phyloP scores from a whole-genome alignment of 2,888 invertebrate genomes.

The Drosophila prostipennis region DNA sequence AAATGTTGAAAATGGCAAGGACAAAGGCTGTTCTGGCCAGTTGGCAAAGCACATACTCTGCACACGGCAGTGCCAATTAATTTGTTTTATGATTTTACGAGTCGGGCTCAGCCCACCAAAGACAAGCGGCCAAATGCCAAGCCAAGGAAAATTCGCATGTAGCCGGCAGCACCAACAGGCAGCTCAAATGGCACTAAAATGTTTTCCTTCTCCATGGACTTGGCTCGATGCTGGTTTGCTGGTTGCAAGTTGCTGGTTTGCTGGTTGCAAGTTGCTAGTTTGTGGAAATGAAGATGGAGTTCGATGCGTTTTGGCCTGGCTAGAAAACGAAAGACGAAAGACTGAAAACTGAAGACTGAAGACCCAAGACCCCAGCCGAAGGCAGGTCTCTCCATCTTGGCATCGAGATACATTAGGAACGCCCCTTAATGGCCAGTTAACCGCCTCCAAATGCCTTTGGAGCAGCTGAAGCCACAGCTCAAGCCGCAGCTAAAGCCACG shows the following conservation, averaged over 20 bases:
- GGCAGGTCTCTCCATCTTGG: slow-evolving; percentile 34
- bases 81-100: slow-evolving; percentile 79
- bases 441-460: slow-evolving; percentile 70
- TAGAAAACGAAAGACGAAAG: not conserved
- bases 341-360: slow-evolving; percentile 5
- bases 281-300: slow-evolving; percentile 24
- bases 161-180: slow-evolving; percentile 38
- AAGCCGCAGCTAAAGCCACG: slow-evolving; percentile 17
- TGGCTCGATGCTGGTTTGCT: too few species aligned
- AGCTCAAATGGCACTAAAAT: slow-evolving; percentile 75
- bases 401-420: slow-evolving; percentile 73
- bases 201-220: slow-evolving; percentile 43
- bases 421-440: slow-evolving; percentile 80
- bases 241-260: too few species aligned
- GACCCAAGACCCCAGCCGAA: slow-evolving; percentile 8
- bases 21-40: slow-evolving; percentile 32
- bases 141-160: slow-evolving; percentile 39
- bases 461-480: slow-evolving; percentile 34
- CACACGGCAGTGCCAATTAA: slow-evolving; percentile 63
- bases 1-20: slow-evolving; percentile 60
- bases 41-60: slow-evolving; percentile 20
- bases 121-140: slow-evolving; percentile 39
- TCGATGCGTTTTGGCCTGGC: slow-evolving; percentile 24
- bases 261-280: too few species aligned
- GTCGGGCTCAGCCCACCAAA: slow-evolving; percentile 57